A percentile compares a stretch with the other conserved stretches of the same genome.
phyloP scores from a whole-genome alignment of 2,113 vertebrate genomes.

The Rhynchopsitta pachyrhyncha region DNA sequence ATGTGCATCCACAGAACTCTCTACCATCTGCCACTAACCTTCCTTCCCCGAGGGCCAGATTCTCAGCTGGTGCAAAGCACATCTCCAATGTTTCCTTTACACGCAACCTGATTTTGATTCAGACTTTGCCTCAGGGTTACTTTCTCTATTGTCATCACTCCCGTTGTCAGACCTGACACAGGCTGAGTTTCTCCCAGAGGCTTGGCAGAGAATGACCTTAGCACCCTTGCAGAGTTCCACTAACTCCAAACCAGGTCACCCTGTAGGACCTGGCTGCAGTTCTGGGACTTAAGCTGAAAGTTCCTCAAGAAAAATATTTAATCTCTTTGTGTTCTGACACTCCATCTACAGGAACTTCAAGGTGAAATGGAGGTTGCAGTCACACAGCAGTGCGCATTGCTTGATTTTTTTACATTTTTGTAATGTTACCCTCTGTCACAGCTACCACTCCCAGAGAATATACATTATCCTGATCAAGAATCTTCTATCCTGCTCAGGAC shows the following conservation, averaged over 20 bases:
- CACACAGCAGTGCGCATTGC: neutral
- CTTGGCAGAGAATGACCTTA: neutral
- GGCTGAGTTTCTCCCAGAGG: slow-evolving; percentile 2
- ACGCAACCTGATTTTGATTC: slow-evolving; percentile 15
- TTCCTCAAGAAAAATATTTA: slow-evolving; percentile 4
- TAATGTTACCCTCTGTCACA: neutral
- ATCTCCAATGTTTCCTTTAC: slow-evolving; percentile 13
- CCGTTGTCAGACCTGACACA: slow-evolving; percentile 30
- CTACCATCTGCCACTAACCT: slow-evolving; percentile 29
- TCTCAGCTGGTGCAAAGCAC: slow-evolving; percentile 28
- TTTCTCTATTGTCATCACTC: slow-evolving; percentile 19
- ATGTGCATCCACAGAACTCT: neutral
- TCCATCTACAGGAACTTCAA: neutral
- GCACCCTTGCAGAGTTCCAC: slow-evolving; percentile 11
- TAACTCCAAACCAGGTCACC: neutral
- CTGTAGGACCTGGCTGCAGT: neutral
- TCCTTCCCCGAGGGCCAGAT: neutral
- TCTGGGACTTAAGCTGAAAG: neutral
- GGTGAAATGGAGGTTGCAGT: neutral
- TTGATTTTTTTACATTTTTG: neutral
- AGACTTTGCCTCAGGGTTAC: slow-evolving; percentile 36
- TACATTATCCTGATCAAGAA: neutral
- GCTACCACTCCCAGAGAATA: neutral
- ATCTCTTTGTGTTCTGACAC: neutral
- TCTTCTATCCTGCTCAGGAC: neutral